phyloP scores from a whole-genome alignment of 2,888 invertebrate species.

The Synanthedon andrenaeformis region DNA sequence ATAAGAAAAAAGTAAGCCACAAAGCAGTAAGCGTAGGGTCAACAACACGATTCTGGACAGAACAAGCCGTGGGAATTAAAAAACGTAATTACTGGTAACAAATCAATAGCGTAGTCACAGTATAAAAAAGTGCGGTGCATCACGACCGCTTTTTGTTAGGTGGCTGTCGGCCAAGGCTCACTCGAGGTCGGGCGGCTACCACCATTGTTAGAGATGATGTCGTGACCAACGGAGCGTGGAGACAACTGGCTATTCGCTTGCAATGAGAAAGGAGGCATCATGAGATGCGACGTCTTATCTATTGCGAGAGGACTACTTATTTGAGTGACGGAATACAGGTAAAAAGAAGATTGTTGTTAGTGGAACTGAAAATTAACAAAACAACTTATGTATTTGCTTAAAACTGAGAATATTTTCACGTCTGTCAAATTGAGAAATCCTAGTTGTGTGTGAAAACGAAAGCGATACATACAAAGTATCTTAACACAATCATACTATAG shows the following conservation, averaged over 20 bases:
- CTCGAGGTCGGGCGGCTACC: slow-evolving; percentile 5
- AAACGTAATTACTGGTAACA: slow-evolving; percentile 4
- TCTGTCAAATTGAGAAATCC: no score
- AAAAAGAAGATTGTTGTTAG: no score
- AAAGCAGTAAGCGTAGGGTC: slow-evolving; percentile 1
- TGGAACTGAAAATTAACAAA: no score
- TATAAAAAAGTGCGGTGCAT: slow-evolving; percentile 3
- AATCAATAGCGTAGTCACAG: slow-evolving; percentile 3
- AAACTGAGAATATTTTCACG: no score
- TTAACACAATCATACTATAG: no score
- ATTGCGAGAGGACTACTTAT: no score
- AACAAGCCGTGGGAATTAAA: slow-evolving; percentile 8
- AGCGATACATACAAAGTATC: no score
- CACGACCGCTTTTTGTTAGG: slow-evolving; percentile 3
- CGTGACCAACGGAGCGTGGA: slow-evolving; percentile 3
- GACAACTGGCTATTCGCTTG: not conserved
- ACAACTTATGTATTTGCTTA: no score
- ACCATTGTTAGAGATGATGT: slow-evolving; percentile 7
- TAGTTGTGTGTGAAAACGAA: no score
- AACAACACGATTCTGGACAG: not conserved
- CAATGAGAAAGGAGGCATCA: not conserved
- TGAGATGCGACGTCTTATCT: not conserved
- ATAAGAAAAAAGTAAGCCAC: not conserved
- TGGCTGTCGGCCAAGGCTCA: slow-evolving; percentile 7
- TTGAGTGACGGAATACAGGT: no score